phyloP scores from a whole-genome alignment of 2,888 invertebrate species.

The Ellobium chinense region DNA sequence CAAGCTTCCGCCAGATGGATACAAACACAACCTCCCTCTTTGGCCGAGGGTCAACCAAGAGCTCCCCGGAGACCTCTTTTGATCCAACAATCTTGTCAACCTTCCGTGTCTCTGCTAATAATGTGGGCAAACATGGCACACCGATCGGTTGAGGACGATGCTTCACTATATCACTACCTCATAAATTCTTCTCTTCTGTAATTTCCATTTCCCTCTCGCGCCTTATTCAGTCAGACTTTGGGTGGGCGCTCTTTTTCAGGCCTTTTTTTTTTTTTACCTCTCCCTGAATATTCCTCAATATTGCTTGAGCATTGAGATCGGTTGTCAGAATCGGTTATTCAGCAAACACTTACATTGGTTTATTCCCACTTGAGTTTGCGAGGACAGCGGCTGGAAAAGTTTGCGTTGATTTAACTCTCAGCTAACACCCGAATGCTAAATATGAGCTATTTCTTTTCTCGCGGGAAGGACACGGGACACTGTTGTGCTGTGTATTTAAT shows the following conservation, averaged over 20 bases:
- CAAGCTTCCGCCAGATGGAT: background rate
- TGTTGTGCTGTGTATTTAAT: conserved; percentile 8
- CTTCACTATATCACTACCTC: background rate
- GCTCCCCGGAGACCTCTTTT: conserved; percentile 20
- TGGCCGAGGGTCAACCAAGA: background rate
- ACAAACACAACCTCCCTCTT: background rate
- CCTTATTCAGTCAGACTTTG: background rate
- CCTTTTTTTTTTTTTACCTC: too few relatives aligned
- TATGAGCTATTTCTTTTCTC: background rate
- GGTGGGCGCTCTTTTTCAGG: conserved; percentile 9
- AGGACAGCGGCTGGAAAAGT: conserved; percentile 9
- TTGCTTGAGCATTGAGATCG: background rate
- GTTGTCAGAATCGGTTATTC: conserved; percentile 16
- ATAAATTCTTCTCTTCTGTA: background rate
- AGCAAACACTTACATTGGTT: conserved; percentile 22
- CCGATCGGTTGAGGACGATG: background rate
- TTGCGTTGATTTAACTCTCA: conserved; percentile 10
- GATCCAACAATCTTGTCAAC: conserved; percentile 29
- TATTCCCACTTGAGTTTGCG: background rate
- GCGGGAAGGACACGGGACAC: background rate
- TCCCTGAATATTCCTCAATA: background rate
- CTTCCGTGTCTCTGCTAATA: conserved; percentile 14
- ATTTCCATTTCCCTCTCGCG: background rate
- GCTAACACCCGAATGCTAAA: conserved; percentile 21
- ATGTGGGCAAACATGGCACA: conserved; percentile 27